Conservation (phyloP, 2,113 vertebrate species). For the Dascyllus trimaculatus region DNA sequence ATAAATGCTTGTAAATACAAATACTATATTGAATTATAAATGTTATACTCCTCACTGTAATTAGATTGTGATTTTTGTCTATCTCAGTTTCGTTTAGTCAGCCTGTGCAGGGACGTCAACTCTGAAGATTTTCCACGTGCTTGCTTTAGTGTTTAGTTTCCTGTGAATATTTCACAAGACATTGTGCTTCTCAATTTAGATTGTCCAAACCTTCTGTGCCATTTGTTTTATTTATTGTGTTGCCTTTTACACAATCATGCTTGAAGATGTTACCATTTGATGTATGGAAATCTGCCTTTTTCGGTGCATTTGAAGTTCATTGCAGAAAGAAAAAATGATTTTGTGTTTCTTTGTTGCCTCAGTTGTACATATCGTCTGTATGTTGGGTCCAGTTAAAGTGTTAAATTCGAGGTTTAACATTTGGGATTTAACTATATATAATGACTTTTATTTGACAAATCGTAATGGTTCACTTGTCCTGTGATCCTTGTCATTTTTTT, state of each 20-base stretch:
- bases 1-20: slow-evolving; percentile 84
- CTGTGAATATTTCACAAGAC: slow-evolving; percentile 70
- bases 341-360: slow-evolving; percentile 67
- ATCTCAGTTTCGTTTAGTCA: slow-evolving; percentile 47
- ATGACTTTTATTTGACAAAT: slow-evolving; percentile 63
- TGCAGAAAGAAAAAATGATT: slow-evolving; percentile 57
- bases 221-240: slow-evolving; percentile 82
- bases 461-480: slow-evolving; percentile 21
- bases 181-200: slow-evolving; percentile 70
- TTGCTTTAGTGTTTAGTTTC: slow-evolving; percentile 64
- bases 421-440: slow-evolving; percentile 51
- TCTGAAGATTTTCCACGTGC: slow-evolving; percentile 32
- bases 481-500: slow-evolving; percentile 42
- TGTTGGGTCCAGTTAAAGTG: slow-evolving; percentile 64
- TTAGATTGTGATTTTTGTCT: slow-evolving; percentile 62
- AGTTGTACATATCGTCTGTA: slow-evolving; percentile 72
- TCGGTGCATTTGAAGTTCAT: slow-evolving; percentile 74
- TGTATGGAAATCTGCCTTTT: slow-evolving; percentile 73
- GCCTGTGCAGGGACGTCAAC: slow-evolving; percentile 43
- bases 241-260: slow-evolving; percentile 77
- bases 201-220: slow-evolving; percentile 78
- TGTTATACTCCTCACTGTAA: slow-evolving; percentile 73
- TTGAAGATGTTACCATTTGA: slow-evolving; percentile 75
- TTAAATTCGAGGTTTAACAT: slow-evolving; percentile 61
- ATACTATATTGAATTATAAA: slow-evolving; percentile 84